Evolutionary conservation across 2,113 vertebrate species (phyloP).

Genomic region (Crocuta crocuta): DNA sequence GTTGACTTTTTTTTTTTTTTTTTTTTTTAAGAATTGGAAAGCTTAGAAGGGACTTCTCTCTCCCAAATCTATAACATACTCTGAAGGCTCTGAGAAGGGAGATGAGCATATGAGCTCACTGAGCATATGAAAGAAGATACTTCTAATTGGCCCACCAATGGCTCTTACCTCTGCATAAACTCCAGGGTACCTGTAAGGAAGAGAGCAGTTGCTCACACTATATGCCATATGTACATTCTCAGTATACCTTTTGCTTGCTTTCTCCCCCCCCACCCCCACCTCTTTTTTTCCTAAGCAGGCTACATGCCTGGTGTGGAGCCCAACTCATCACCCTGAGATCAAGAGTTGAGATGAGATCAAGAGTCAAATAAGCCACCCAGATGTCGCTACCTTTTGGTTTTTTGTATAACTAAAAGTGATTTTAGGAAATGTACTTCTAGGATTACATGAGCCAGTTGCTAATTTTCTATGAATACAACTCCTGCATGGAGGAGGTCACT

Average conservation of each 20-base stretch:
- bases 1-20: neutral
- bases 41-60: neutral
- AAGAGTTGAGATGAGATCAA: no score
- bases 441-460: conserved; percentile 2
- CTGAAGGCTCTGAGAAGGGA: neutral
- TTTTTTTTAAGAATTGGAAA: conserved; percentile 9
- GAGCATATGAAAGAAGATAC: neutral
- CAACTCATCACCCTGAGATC: no score
- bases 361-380: no score
- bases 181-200: neutral
- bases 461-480: conserved; percentile 51
- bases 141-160: neutral
- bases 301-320: no score
- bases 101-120: no score
- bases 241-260: neutral
- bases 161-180: neutral
- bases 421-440: neutral
- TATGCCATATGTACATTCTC: neutral
- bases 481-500: neutral
- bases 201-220: neutral
- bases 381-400: neutral
- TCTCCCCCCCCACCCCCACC: no score
- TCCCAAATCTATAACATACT: neutral
- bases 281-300: no score
- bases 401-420: neutral